These are phyloP conservation scores for Rhagonycha fulva DNA, from an alignment of 2,888 invertebrate species.

Conservation along the genomic window DNA sequence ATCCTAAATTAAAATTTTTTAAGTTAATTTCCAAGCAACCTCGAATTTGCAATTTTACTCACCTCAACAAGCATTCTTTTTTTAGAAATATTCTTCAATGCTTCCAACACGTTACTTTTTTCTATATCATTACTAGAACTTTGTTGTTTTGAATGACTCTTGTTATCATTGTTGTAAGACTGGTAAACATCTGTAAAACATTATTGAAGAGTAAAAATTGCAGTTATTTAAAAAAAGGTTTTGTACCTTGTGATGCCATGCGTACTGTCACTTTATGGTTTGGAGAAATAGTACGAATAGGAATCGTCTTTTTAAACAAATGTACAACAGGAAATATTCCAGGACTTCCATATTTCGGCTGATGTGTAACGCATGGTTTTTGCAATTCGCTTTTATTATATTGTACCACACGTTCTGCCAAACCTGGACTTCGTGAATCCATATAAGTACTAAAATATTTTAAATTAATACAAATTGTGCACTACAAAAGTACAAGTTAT, in stretches of 20 bases:
- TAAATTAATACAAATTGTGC: neutral
- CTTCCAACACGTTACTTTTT: slow-evolving; percentile 57
- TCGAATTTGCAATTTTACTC: slow-evolving; percentile 25
- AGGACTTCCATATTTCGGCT: slow-evolving; percentile 53
- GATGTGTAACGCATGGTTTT: slow-evolving; percentile 44
- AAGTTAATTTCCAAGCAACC: neutral
- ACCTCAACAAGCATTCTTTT: slow-evolving; percentile 59
- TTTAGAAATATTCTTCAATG: slow-evolving; percentile 61
- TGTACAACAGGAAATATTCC: slow-evolving; percentile 59
- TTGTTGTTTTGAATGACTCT: neutral
- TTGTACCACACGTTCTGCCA: slow-evolving; percentile 57
- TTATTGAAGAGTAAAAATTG: neutral
- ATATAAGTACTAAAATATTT: slow-evolving; percentile 50
- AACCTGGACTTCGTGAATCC: slow-evolving; percentile 59
- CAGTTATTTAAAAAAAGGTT: neutral
- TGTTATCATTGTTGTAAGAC: neutral
- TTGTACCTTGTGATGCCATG: slow-evolving; percentile 45
- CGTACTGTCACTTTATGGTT: slow-evolving; percentile 45
- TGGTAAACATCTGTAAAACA: neutral
- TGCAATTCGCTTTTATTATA: slow-evolving; percentile 53
- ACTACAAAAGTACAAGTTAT: slow-evolving; percentile 12
- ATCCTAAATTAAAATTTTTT: neutral
- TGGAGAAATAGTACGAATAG: slow-evolving; percentile 45
- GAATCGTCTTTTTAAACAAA: slow-evolving; percentile 55
- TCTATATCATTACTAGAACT: neutral